phyloP scores from a whole-genome alignment of 2,113 vertebrate genomes.

The Regulus satrapa region DNA sequence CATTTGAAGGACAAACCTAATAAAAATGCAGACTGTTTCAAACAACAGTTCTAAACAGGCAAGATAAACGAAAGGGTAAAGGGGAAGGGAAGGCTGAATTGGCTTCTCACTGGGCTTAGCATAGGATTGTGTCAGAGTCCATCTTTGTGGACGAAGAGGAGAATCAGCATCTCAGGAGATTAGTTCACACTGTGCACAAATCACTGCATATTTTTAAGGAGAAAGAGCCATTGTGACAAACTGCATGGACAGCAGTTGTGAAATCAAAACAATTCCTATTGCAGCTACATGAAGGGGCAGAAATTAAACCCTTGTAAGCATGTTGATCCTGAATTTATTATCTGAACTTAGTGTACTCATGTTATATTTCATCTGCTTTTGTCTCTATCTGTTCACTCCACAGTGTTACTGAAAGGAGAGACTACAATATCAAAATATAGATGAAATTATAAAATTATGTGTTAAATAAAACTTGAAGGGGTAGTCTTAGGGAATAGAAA shows the following conservation, averaged over 20 bases:
- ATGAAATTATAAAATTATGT: not conserved
- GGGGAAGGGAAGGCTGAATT: not conserved
- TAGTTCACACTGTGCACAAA: not conserved
- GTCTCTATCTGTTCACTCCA: not conserved
- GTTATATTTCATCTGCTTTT: not conserved
- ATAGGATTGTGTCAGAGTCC: not conserved
- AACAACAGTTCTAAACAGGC: not conserved
- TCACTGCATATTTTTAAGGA: not conserved
- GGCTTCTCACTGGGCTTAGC: not conserved
- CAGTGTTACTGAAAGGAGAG: not conserved
- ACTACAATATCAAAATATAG: not conserved
- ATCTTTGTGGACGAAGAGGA: not conserved
- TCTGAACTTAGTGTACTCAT: not conserved
- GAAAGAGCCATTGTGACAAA: not conserved
- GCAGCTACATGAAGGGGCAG: not conserved
- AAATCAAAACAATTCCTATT: not conserved
- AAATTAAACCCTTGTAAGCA: not conserved
- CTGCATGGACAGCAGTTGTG: not conserved
- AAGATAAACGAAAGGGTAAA: not conserved
- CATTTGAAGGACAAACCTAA: not conserved
- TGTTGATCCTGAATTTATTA: not conserved
- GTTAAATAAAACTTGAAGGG: not conserved
- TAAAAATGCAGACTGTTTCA: not conserved
- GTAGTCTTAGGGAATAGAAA: not conserved
- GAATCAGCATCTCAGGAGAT: not conserved